Evolutionary conservation across 2,888 invertebrate genomes (phyloP).

Genomic region (Andrena bucephala): DNA sequence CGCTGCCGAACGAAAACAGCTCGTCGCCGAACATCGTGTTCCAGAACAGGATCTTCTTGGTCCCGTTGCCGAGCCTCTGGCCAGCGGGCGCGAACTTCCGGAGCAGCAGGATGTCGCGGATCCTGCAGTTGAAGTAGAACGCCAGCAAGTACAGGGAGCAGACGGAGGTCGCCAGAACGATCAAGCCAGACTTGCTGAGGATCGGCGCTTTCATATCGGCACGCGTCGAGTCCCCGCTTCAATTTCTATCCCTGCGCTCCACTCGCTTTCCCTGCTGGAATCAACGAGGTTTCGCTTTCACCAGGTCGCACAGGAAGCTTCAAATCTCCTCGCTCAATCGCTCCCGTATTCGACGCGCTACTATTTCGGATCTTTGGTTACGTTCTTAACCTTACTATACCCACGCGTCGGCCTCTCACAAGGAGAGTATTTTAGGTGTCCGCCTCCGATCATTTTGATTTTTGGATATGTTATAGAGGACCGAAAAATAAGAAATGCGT

Average conservation of each 20-base stretch:
- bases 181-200: slow-evolving; percentile 36
- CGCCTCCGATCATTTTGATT: too few relatives aligned
- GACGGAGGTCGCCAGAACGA: slow-evolving; percentile 38
- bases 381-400: too few relatives aligned
- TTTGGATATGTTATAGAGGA: too few relatives aligned
- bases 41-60: slow-evolving; percentile 79
- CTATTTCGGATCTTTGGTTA: too few relatives aligned
- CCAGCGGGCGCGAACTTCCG: not conserved
- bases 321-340: not conserved
- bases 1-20: slow-evolving; percentile 74
- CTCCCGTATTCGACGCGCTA: too few relatives aligned
- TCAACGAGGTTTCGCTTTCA: not conserved
- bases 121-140: slow-evolving; percentile 48
- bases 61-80: not conserved
- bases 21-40: slow-evolving; percentile 77
- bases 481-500: too few relatives aligned
- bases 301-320: not conserved
- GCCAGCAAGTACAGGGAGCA: slow-evolving; percentile 58
- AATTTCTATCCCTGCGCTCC: not conserved
- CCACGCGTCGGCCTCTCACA: too few relatives aligned
- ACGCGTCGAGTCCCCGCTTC: not conserved
- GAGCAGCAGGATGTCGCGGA: slow-evolving; percentile 39
- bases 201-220: slow-evolving; percentile 54
- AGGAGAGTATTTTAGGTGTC: too few relatives aligned
- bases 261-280: not conserved